phyloP scores from a whole-genome alignment of 2,113 vertebrate genomes.

The Grallaria varia region DNA sequence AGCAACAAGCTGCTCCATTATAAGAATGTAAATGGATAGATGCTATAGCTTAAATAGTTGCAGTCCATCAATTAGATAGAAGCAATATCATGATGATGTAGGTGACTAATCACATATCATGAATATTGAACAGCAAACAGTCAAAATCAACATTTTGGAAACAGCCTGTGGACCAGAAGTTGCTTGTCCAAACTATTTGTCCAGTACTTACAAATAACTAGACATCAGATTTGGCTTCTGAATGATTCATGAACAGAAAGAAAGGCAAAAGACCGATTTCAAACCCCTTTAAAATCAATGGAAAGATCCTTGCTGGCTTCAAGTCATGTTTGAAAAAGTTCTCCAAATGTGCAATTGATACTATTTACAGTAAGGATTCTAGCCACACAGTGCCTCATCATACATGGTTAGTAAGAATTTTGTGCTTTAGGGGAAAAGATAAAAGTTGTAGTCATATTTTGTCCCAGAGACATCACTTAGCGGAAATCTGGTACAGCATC shows the following conservation, averaged over 20 bases:
- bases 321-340: background rate
- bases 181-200: conserved; percentile 29
- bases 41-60: conserved; percentile 3
- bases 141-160: conserved; percentile 24
- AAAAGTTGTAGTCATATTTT: background rate
- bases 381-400: background rate
- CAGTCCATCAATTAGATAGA: background rate
- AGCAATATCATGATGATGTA: background rate
- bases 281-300: conserved; percentile 22
- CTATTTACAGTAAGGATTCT: conserved; percentile 1
- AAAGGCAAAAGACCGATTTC: conserved; percentile 11
- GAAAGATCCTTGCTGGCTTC: background rate
- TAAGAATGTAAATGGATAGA: conserved; percentile 8
- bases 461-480: background rate
- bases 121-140: conserved; percentile 3
- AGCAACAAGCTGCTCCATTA: background rate
- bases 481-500: background rate
- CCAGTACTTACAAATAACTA: background rate
- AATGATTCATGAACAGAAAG: conserved; percentile 40
- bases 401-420: background rate
- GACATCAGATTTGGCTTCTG: background rate
- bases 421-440: background rate
- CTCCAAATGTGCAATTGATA: background rate
- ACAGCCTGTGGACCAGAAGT: background rate
- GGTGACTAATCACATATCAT: background rate